Conservation (phyloP, 2,113 vertebrate genomes). For the Mystacornis crossleyi region DNA sequence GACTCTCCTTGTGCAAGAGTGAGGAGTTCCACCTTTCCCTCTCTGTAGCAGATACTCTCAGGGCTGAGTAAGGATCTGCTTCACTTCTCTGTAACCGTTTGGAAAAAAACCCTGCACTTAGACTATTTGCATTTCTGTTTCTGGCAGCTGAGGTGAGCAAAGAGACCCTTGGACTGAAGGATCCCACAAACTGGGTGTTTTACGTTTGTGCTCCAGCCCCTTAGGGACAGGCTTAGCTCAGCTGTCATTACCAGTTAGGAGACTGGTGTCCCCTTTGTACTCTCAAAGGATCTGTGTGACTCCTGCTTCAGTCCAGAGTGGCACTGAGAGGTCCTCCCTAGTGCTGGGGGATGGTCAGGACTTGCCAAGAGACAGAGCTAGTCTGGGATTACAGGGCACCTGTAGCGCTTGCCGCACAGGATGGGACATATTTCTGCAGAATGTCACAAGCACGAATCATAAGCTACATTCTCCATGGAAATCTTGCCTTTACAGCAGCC, state of each 20-base stretch:
- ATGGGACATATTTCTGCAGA: background rate
- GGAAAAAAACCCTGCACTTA: background rate
- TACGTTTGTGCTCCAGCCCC: background rate
- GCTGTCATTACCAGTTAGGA: background rate
- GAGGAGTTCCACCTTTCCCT: background rate
- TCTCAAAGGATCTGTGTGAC: background rate
- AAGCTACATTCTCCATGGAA: background rate
- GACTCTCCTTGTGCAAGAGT: background rate
- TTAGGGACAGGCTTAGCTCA: background rate
- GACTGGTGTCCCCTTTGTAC: background rate
- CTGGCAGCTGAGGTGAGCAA: background rate
- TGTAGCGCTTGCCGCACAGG: background rate
- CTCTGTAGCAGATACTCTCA: background rate
- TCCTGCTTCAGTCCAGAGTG: background rate
- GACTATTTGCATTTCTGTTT: background rate
- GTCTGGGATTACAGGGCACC: background rate
- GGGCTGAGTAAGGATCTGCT: background rate
- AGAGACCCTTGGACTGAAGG: background rate
- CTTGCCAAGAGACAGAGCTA: background rate
- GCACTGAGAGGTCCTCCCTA: background rate
- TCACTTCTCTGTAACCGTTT: background rate
- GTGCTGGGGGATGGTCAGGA: background rate
- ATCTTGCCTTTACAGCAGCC: background rate
- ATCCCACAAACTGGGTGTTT: background rate
- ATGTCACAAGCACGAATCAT: background rate